Evolutionary conservation across 2,113 vertebrate genomes (phyloP).

Genomic region (Oostethus manadensis): DNA sequence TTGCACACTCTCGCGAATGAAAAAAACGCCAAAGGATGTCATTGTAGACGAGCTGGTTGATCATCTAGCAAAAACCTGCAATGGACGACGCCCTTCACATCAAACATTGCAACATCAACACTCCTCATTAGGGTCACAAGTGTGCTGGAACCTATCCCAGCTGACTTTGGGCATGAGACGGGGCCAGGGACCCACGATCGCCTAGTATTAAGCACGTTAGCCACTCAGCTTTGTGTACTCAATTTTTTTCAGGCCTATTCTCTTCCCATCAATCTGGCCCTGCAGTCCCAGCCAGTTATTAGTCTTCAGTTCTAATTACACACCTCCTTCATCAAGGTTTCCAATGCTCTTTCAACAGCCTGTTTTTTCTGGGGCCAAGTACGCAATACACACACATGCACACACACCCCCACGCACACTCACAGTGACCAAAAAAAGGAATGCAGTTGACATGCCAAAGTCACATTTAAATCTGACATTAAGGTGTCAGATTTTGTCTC

Average conservation of each 20-base stretch:
- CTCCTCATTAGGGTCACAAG: no score
- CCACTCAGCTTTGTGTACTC: conserved; percentile 3
- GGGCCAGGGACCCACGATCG: no score
- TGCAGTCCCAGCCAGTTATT: conserved; percentile 30
- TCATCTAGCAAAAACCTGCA: no score
- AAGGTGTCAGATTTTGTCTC: neutral
- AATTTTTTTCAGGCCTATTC: conserved; percentile 21
- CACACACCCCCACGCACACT: conserved; percentile 15
- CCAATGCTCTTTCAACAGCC: conserved; percentile 39
- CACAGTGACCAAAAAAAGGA: conserved; percentile 7
- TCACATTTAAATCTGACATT: conserved; percentile 9
- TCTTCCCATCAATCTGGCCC: conserved; percentile 20
- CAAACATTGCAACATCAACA: no score
- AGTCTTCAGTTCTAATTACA: conserved; percentile 41
- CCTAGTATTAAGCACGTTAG: neutral
- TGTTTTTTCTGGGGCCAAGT: conserved; percentile 3
- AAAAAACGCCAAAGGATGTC: no score
- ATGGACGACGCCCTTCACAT: no score
- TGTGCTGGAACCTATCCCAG: no score
- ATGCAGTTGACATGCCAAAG: conserved; percentile 17
- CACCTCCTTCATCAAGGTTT: conserved; percentile 39
- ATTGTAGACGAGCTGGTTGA: no score
- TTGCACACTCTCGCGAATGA: no score
- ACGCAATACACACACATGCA: neutral
- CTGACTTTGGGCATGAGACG: no score